These are phyloP conservation scores for Malurus leucopterus DNA, from an alignment of 2,797 vertebrate species.

Conservation along the genomic window DNA sequence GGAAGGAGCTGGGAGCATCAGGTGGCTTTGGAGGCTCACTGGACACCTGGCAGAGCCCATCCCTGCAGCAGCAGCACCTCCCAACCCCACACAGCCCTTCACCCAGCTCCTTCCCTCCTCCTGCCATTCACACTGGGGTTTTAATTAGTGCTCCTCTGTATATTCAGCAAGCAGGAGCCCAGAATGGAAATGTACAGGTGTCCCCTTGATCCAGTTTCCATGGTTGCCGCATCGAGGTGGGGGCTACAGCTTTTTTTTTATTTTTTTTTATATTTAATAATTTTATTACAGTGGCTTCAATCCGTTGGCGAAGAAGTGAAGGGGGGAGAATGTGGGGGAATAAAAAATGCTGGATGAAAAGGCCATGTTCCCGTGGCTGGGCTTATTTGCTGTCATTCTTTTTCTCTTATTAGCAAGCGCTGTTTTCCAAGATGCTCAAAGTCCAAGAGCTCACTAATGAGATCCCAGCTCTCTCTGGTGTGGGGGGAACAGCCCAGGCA, in stretches of 20 bases:
- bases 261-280: slow-evolving; percentile 24
- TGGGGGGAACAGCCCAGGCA: not conserved
- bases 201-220: slow-evolving; percentile 65
- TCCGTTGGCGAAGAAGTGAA: not conserved
- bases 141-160: slow-evolving; percentile 46
- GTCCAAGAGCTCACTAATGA: not conserved
- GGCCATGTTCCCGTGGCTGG: not conserved
- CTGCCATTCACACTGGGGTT: not conserved
- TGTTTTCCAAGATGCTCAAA: slow-evolving; percentile 2
- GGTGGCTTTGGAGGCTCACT: accelerated
- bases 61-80: not conserved
- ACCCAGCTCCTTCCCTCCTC: not conserved
- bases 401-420: not conserved
- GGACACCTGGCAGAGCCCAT: not conserved
- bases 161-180: slow-evolving; percentile 16
- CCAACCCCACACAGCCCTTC: not conserved
- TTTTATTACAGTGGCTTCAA: slow-evolving; percentile 25
- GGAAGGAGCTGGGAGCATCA: not conserved
- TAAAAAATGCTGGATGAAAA: slow-evolving; percentile 20
- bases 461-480: not conserved
- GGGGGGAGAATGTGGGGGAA: not conserved
- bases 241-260: slow-evolving; percentile 22
- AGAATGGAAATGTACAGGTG: slow-evolving; percentile 67
- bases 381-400: slow-evolving; percentile 42
- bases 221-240: slow-evolving; percentile 42